phyloP scores from a whole-genome alignment of 2,888 invertebrate species.

The Helleia helle region DNA sequence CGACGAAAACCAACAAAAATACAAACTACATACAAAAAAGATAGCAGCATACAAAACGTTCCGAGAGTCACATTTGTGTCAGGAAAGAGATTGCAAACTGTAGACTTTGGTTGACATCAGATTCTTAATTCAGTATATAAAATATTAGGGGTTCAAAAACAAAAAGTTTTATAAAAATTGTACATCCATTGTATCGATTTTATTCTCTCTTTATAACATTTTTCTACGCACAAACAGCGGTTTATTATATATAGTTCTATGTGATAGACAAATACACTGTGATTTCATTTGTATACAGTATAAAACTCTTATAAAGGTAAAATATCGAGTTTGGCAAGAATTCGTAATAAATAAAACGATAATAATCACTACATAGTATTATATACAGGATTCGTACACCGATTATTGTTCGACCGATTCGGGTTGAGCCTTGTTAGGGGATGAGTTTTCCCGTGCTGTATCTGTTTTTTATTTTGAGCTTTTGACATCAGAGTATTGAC shows the following conservation, averaged over 20 bases:
- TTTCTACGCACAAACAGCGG: conserved; percentile 65
- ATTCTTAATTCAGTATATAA: too few species aligned
- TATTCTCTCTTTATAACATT: conserved; percentile 60
- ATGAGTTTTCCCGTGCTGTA: conserved; percentile 94
- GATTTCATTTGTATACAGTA: conserved; percentile 70
- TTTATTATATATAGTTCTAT: conserved; percentile 63
- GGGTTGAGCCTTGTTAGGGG: conserved; percentile 90
- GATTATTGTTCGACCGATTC: conserved; percentile 77
- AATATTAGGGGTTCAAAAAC: conserved; percentile 27
- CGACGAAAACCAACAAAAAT: conserved; percentile 47
- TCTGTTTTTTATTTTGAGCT: conserved; percentile 84
- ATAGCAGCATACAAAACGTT: conserved; percentile 44
- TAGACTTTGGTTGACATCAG: too few species aligned
- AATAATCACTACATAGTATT: conserved; percentile 87
- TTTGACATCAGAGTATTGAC: conserved; percentile 81
- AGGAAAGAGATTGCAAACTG: too few species aligned
- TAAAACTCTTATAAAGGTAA: conserved; percentile 71
- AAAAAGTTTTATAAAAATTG: conserved; percentile 54
- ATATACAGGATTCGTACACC: conserved; percentile 87
- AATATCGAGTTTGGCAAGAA: conserved; percentile 74
- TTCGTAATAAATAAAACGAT: conserved; percentile 69
- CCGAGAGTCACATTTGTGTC: too few species aligned
- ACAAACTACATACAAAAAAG: conserved; percentile 40
- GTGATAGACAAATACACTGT: conserved; percentile 68
- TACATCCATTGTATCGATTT: conserved; percentile 69